Base-by-base conservation (phyloP, 1,140 invertebrate species). In the Drosophila malerkotliana region DNA sequence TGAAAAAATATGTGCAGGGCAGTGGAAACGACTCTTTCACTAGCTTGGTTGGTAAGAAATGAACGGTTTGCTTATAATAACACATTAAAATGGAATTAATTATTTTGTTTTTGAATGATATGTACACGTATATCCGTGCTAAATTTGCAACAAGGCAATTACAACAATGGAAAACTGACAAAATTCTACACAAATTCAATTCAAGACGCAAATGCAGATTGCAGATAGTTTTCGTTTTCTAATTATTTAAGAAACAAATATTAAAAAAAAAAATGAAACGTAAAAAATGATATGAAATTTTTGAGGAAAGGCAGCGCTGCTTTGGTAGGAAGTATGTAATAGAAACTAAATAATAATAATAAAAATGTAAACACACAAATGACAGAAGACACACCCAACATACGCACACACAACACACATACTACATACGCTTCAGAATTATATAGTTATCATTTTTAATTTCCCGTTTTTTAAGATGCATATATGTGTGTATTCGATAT, bases 321-420 rank as follows among this genome's bases (percentile, higher is more conserved):
- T 87, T 85, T 87, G 82, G 64, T 85, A 85, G 64, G 62, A 88
- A 87, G 83, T 82, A 87, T 88, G 82, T 87, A 78, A 78, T 53
- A 45, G 41, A 72, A 62, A 71, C 57, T 67, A 77, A 69, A 55
- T 62, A 53, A 68, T 47, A 68, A 48, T 56, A 57, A 47, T 18
- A 68, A 68, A 39, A 44, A 56, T 47, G 14, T 21, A 24, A 15
- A 47, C 18, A 47, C 15, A 47, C 15, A 18, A 3, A 21, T 3
- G 21, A 21, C 39, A 44, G 18, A 21, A 24, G 6, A 57, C n/a
- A 57, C 44, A 57, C 18, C 37, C 34, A 14, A 34, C 24, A 60
- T 44, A 58, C 45, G 34, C 37, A 61, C 15, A 14, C 30, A 52
- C 59, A 10, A 53, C 24, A 41, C 14, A 44, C 32, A 62, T 53